Conservation (phyloP, 1,140 invertebrate species). For the Ylistrum balloti region DNA sequence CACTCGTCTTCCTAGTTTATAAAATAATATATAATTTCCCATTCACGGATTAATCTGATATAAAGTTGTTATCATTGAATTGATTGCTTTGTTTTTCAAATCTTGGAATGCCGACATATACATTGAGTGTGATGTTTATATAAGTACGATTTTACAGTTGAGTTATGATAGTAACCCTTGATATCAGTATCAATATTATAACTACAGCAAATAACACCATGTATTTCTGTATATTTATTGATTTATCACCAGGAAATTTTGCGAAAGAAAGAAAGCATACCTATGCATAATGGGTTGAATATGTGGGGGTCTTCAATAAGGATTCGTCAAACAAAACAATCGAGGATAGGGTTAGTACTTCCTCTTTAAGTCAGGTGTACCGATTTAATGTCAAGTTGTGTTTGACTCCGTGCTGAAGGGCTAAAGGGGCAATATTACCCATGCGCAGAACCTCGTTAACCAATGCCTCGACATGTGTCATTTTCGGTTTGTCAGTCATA, state of each 20-base stretch:
- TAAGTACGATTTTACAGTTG: too few species aligned
- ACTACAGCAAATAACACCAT: too few species aligned
- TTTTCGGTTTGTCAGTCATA: conserved; percentile 55
- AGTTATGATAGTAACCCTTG: too few species aligned
- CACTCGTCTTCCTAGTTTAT: conserved; percentile 19
- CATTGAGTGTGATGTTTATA: too few species aligned
- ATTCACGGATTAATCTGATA: too few species aligned
- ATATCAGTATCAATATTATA: too few species aligned
- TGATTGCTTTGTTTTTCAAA: too few species aligned
- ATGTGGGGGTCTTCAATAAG: conserved; percentile 86
- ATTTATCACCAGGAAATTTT: neutral
- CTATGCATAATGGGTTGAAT: conserved; percentile 84
- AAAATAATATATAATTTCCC: too few species aligned
- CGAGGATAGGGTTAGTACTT: conserved; percentile 75
- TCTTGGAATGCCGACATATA: too few species aligned
- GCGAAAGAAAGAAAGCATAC: neutral
- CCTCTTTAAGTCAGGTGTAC: conserved; percentile 74
- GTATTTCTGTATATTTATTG: too few species aligned
- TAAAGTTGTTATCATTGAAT: too few species aligned
- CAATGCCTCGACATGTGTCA: conserved; percentile 64
- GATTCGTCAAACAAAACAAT: too few species aligned
- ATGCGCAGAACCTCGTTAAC: conserved; percentile 61
- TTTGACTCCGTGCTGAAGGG: conserved; percentile 73
- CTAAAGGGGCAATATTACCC: conserved; percentile 72
- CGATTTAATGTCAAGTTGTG: conserved; percentile 70